These are phyloP conservation scores for Dasyurus viverrinus DNA, from an alignment of 2,113 vertebrate genomes.

Conservation along the genomic window DNA sequence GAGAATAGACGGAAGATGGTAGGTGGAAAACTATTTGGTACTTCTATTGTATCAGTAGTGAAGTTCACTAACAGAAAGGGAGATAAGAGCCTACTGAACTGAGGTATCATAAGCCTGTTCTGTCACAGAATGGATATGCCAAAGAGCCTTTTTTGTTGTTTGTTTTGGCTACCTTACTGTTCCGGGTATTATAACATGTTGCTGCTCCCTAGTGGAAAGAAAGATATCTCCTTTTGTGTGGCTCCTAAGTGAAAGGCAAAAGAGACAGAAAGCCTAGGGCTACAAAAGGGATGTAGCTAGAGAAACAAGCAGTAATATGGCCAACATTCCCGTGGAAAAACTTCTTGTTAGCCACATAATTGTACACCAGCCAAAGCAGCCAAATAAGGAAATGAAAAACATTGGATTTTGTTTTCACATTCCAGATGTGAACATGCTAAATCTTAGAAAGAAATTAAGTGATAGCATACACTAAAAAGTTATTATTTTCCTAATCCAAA, in stretches of 20 bases:
- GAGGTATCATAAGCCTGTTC: background rate
- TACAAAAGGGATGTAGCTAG: background rate
- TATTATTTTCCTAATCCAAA: conserved; percentile 33
- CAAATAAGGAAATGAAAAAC: conserved; percentile 1
- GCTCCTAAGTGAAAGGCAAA: conserved; percentile 1
- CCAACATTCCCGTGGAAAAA: background rate
- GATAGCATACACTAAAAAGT: conserved; percentile 3
- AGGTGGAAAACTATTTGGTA: background rate
- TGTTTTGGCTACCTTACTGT: background rate
- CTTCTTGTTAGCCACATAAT: conserved; percentile 28
- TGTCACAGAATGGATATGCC: background rate
- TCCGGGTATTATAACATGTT: background rate
- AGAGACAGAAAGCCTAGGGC: conserved; percentile 26
- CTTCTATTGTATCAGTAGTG: background rate
- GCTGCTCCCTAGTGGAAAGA: conserved; percentile 5
- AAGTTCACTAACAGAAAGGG: background rate
- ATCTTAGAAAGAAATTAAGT: conserved; percentile 8
- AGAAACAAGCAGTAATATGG: background rate
- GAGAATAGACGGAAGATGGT: background rate
- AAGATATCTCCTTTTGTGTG: conserved; percentile 10
- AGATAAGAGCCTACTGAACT: background rate
- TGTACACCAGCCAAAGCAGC: background rate
- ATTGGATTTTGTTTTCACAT: background rate
- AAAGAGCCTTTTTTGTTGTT: background rate
- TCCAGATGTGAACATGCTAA: conserved; percentile 35